Percentiles rank a stretch among this genome's conserved stretches.
phyloP scores from a whole-genome alignment of 2,888 invertebrate species.

The Zelleria hepariella region DNA sequence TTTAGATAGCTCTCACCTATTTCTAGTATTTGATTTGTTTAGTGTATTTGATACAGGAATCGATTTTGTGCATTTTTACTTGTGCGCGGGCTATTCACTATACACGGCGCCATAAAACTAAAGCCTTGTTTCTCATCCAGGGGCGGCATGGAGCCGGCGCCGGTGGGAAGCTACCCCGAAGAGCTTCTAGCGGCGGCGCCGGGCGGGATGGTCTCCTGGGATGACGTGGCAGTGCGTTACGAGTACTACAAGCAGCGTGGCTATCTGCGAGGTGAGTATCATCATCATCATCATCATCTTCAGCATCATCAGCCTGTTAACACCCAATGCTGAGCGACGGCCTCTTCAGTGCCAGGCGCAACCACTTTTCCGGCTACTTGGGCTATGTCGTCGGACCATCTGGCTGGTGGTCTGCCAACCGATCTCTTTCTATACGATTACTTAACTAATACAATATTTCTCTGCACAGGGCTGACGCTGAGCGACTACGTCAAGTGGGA shows the following conservation, averaged over 20 bases:
- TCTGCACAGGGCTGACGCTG: slow-evolving; percentile 67
- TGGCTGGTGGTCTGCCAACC: background rate
- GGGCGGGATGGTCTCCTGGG: slow-evolving; percentile 84
- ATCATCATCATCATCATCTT: too few species aligned
- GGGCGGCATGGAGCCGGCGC: slow-evolving; percentile 74
- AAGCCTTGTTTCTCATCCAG: too few species aligned
- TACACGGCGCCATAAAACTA: too few species aligned
- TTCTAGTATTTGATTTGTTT: too few species aligned
- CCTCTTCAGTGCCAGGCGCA: background rate
- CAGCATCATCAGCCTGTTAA: too few species aligned
- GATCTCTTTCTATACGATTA: background rate
- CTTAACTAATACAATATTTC: background rate
- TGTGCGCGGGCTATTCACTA: too few species aligned
- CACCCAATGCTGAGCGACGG: too few species aligned
- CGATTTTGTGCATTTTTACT: too few species aligned
- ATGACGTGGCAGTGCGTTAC: slow-evolving; percentile 88
- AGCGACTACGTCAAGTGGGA: slow-evolving; percentile 94
- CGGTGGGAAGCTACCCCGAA: slow-evolving; percentile 84
- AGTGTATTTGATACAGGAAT: too few species aligned
- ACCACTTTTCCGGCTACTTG: too few species aligned
- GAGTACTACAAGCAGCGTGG: slow-evolving; percentile 92
- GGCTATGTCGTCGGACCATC: too few species aligned
- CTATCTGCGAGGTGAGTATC: slow-evolving; percentile 78
- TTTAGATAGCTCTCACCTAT: too few species aligned
- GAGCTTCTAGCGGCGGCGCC: slow-evolving; percentile 82